phyloP scores from a whole-genome alignment of 1,140 invertebrate genomes.

The Drosophila orosa region DNA sequence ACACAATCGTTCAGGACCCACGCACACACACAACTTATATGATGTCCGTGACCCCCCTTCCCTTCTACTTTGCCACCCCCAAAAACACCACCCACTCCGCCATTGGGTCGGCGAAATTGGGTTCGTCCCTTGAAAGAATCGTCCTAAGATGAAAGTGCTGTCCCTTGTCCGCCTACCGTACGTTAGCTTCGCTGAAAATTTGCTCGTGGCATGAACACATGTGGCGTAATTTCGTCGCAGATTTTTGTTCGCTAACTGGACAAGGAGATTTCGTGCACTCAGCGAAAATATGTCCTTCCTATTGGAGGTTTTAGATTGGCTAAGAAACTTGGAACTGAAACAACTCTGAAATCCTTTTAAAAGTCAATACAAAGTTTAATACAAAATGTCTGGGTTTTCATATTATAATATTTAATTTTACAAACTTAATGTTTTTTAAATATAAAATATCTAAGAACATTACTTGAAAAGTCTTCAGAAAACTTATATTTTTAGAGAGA shows the following conservation, averaged over 20 bases:
- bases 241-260: constrained; percentile 83
- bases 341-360: too few relatives aligned
- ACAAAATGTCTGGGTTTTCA: background rate
- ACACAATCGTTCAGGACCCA: constrained; percentile 62
- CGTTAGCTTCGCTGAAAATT: constrained; percentile 81
- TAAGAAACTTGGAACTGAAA: rapidly evolving
- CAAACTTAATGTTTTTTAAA: background rate
- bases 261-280: constrained; percentile 77
- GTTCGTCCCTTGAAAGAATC: constrained; percentile 82
- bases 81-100: constrained; percentile 15
- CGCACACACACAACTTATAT: constrained; percentile 57
- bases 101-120: constrained; percentile 69
- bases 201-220: constrained; percentile 82
- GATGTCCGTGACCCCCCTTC: constrained; percentile 63
- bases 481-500: background rate
- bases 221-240: constrained; percentile 82
- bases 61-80: constrained; percentile 8
- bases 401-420: background rate
- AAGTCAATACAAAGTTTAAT: too few relatives aligned
- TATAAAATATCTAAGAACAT: background rate
- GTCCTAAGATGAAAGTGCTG: constrained; percentile 82
- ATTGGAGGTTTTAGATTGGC: background rate
- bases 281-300: background rate
- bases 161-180: constrained; percentile 75
- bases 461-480: background rate